Percentiles rank a stretch among this genome's conserved stretches.
These are phyloP conservation scores for Cremastinae sp. DNA, from an alignment of 2,888 invertebrate species.

Conservation along the genomic window DNA sequence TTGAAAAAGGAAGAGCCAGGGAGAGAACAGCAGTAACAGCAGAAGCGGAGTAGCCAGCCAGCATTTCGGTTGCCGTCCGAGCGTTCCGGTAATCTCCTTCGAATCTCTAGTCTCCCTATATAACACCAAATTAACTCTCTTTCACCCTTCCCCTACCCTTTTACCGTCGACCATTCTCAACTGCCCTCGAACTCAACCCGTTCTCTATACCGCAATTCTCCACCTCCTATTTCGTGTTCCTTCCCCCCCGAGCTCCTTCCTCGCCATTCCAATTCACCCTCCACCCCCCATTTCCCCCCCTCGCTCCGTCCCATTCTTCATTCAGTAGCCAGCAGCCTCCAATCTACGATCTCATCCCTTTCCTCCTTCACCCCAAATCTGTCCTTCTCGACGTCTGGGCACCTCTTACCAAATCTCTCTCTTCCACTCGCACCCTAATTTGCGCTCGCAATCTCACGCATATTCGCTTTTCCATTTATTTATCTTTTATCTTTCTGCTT, in stretches of 20 bases:
- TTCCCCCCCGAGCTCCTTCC: constrained; percentile 11
- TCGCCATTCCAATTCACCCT: constrained; percentile 33
- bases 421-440: constrained; percentile 51
- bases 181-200: constrained; percentile 41
- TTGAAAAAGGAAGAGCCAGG: constrained; percentile 11
- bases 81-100: constrained; percentile 63
- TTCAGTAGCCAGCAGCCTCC: constrained; percentile 33
- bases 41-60: constrained; percentile 47
- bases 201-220: constrained; percentile 39
- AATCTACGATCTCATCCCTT: constrained; percentile 29
- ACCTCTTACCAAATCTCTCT: constrained; percentile 44
- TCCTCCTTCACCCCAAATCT: constrained; percentile 34
- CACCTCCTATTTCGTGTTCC: constrained; percentile 27
- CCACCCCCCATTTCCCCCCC: constrained; percentile 34
- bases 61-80: constrained; percentile 59
- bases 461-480: constrained; percentile 18
- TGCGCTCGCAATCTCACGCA: constrained; percentile 49
- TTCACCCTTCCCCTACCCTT: constrained; percentile 50
- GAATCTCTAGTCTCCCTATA: constrained; percentile 61
- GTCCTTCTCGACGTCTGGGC: constrained; percentile 38
- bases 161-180: constrained; percentile 27
- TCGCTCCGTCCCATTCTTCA: constrained; percentile 37
- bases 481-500: constrained; percentile 1
- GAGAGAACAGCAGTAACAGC: constrained; percentile 43
- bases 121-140: constrained; percentile 64